Conservation (phyloP, 1,140 invertebrate species). For the Ips nitidus region DNA sequence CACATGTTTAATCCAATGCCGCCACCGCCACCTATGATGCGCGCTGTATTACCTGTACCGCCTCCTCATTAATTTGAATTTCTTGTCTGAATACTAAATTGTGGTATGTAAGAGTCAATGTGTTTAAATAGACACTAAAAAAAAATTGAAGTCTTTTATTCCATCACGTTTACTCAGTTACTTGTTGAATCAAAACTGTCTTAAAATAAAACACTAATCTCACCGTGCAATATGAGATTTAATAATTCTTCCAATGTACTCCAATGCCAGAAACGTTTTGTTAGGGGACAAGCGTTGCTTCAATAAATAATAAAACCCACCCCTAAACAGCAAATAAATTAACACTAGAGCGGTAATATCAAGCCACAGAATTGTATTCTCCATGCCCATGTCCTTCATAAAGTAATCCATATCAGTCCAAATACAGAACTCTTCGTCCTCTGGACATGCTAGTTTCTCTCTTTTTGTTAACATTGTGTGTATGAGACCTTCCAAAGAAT, state of each 20-base stretch:
- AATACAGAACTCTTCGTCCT: conserved; percentile 67
- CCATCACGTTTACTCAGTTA: not conserved
- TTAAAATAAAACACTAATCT: conserved; percentile 23
- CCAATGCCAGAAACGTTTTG: conserved; percentile 58
- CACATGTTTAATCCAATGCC: conserved; percentile 68
- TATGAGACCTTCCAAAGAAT: conserved; percentile 76
- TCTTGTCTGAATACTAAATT: not conserved
- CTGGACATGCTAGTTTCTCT: conserved; percentile 65
- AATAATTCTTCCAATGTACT: conserved; percentile 47
- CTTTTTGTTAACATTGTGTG: conserved; percentile 73
- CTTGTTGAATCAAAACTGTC: not conserved
- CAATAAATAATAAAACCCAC: conserved; percentile 64
- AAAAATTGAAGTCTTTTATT: not conserved
- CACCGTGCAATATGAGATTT: conserved; percentile 46
- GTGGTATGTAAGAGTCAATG: not conserved
- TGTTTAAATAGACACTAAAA: not conserved
- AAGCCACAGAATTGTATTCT: conserved; percentile 61
- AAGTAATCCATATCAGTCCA: conserved; percentile 65
- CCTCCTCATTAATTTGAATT: conserved; percentile 57
- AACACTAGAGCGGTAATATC: conserved; percentile 59
- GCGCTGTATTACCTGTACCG: conserved; percentile 62
- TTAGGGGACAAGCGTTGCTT: conserved; percentile 66
- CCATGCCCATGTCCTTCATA: conserved; percentile 64
- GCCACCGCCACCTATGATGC: conserved; percentile 65
- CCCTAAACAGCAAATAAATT: conserved; percentile 62